Base-by-base conservation (phyloP, 2,113 vertebrate genomes). In the Coregonus clupeaformis region DNA sequence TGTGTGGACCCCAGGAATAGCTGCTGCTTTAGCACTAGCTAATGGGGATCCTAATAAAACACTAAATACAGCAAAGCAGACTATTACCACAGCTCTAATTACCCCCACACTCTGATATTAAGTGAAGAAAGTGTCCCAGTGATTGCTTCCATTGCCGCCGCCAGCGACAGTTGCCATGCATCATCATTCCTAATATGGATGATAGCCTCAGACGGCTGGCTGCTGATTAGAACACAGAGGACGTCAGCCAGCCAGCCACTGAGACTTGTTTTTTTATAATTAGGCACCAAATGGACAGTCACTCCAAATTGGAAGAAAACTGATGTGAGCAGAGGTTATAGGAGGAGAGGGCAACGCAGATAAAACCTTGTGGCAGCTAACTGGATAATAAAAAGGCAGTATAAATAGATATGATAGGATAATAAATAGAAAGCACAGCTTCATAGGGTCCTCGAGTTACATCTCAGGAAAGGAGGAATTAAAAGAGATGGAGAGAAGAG, bases 361-460 rank as follows among this genome's bases (percentile, higher is more conserved):
- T 77, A 82, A 77, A 83, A 72, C 7, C 57, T 49, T 16, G n/a
- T 16, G 20, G 59, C 66, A 42, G 47, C 68, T 76, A 75, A 77
- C 25, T 62, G 66, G 45, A 66, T 25, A 16, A 84, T 73, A 74
- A 63, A 83, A 71, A 49, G 76, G 65, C 64, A 67, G 71, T 77
- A 63, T 78, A 77, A 77, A 55, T 24, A 74, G 72, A 84, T 67
- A 47, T 25, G 25, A 55, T 62, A 5, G 60, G 22, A 71, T 73
- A n/a, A 72, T 84, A 76, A 81, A 85, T 66, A 69, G 45, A 71
- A 24, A 57, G 18, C 5, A 24, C n/a, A 52, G 69, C 49, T 52
- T 52, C 49, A 18, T 52, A 52, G 49, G 49, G 16, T 18, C 16
- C 49, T 18, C 49, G 3, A 18, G 49, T 52, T 52, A 52, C 16